Evolutionary conservation across 1,140 invertebrate genomes (phyloP), one percentile per base, ranked within the genome.

Genomic region (Aethina tumida): DNA sequence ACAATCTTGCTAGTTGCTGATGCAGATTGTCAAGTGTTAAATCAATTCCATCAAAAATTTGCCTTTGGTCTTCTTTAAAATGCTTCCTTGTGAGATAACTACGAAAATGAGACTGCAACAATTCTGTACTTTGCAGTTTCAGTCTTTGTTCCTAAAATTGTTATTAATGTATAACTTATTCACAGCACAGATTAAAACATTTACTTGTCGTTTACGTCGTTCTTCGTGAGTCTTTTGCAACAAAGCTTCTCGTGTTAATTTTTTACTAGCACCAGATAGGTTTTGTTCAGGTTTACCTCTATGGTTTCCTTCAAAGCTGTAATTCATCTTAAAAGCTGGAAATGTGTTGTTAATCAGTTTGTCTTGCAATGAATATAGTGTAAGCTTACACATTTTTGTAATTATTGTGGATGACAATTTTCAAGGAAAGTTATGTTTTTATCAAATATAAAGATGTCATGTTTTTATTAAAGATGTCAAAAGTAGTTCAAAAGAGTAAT

Each of bases 281-380:
- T 87, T 92, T 67, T 95, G 90, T 45, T 88, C 74, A 1, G 93
- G 93, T 59, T 77, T 81, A 28, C 83, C 71, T 41, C 84, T 74
- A 61, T 86, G 90, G 57, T 95, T 83, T 29, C 93, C 93, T 58
- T 97, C 90, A 64, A 97, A 97, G 58, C 80, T 85, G 63, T 86
- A 86, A 74, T 69, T 70, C 47, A 62, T 50, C 42, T 59, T 61
- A 39, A 55, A 62, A 24, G 59, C 53, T 53, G 20, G 9, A 49
- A 49, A 36, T 20, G 25, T 10, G 7, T 24, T 24, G n/a, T 7
- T 24, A 24, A 24, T 24, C n/a, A 24, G 22, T 24, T 24, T 24
- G n/a, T n/a, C 22, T n/a, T 7, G 7, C 6, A 7, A 7, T 7
- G 22, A 24, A n/a, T 7, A 24, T 24, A 15, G n/a, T 35, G 19